Conservation (phyloP, 2,797 vertebrate species). For the Chiroxiphia lanceolata region DNA sequence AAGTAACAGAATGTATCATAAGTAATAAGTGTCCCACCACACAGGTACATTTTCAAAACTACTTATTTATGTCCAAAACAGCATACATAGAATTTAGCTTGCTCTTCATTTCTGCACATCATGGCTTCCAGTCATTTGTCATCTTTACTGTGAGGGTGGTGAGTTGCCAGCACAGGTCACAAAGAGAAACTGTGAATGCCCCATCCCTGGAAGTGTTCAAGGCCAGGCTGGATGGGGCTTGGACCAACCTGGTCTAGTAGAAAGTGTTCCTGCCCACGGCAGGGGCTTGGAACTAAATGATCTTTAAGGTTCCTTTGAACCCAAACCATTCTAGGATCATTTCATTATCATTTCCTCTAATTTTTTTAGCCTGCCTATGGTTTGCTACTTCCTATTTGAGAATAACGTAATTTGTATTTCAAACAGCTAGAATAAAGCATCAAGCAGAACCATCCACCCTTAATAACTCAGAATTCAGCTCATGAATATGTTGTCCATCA, state of each 20-base stretch:
- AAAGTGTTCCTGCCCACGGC: background rate
- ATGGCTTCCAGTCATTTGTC: background rate
- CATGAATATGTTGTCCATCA: background rate
- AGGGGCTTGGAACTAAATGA: background rate
- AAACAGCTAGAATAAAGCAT: background rate
- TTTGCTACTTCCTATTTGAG: background rate
- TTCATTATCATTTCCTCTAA: background rate
- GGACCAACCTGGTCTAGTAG: background rate
- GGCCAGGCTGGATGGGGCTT: background rate
- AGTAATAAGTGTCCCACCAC: background rate
- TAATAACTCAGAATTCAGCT: background rate
- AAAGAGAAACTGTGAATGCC: background rate
- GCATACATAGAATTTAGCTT: background rate
- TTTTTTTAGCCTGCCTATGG: background rate
- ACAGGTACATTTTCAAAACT: background rate
- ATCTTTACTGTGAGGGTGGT: background rate
- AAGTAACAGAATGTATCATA: background rate
- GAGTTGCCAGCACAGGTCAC: background rate
- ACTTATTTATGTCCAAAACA: background rate
- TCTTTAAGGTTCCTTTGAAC: background rate
- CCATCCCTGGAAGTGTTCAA: background rate
- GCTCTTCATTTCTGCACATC: background rate
- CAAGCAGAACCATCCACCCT: background rate
- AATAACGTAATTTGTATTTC: background rate
- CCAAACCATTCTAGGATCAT: background rate